Evolutionary conservation across 1,140 invertebrate species (phyloP).

Genomic region (Pseudomyrmex pallidus): DNA sequence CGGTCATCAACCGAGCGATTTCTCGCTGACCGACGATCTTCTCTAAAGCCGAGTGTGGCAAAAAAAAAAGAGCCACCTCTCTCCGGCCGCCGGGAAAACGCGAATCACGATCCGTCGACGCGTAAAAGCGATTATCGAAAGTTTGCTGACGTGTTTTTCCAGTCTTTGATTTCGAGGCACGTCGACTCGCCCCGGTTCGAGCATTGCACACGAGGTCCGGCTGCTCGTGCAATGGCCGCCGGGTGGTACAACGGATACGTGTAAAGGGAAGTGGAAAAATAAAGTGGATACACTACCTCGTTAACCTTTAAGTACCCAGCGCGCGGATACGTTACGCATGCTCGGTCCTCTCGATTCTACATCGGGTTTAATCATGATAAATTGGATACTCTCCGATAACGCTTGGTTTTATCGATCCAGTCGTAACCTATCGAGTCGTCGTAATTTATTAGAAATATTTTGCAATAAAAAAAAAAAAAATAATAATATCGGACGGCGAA

Average conservation of each 20-base stretch:
- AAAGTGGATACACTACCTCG: constrained; percentile 59
- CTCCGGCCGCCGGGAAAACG: neutral
- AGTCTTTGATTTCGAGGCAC: constrained; percentile 60
- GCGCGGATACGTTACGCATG: constrained; percentile 30
- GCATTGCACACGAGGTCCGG: constrained; percentile 21
- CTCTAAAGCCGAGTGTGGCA: constrained; percentile 13
- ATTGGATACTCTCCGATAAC: neutral
- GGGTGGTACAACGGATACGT: constrained; percentile 55
- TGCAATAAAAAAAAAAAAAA: too few relatives aligned
- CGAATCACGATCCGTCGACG: constrained; percentile 50
- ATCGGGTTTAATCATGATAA: constrained; percentile 37
- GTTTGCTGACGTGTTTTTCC: constrained; percentile 60
- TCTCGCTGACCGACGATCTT: constrained; percentile 9
- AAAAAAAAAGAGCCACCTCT: constrained; percentile 8
- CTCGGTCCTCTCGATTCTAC: constrained; percentile 33
- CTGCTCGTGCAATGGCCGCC: constrained; percentile 44
- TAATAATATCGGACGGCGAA: too few relatives aligned
- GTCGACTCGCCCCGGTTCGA: constrained; percentile 35
- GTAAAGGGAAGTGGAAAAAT: constrained; percentile 59
- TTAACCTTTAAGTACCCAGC: constrained; percentile 54
- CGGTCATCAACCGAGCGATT: neutral
- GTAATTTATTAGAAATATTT: neutral
- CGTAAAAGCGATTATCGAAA: constrained; percentile 61
- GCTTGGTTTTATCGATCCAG: constrained; percentile 9
- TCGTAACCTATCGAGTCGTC: constrained; percentile 7